phyloP scores from a whole-genome alignment of 2,888 invertebrate species.

The Morinoia aosen region DNA sequence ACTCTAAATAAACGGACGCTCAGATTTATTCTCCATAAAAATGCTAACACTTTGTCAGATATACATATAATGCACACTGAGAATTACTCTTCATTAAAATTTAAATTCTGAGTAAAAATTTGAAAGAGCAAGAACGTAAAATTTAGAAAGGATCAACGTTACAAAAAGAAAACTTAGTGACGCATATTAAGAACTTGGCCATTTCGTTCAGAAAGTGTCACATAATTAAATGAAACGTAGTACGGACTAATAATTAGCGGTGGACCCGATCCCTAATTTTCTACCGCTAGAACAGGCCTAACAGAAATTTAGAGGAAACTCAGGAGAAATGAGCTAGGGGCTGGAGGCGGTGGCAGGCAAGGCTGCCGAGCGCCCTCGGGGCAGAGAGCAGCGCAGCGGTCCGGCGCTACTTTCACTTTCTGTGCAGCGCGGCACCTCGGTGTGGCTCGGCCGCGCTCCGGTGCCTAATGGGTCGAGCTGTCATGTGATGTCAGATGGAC shows the following conservation, averaged over 20 bases:
- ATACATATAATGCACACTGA: too few species aligned
- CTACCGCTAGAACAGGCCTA: neutral
- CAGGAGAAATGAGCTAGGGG: neutral
- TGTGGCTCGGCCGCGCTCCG: neutral
- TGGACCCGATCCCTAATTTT: neutral
- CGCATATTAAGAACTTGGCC: neutral
- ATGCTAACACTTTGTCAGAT: neutral
- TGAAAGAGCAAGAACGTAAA: neutral
- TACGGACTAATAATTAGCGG: neutral
- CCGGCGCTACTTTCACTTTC: neutral
- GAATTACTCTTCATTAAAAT: too few species aligned
- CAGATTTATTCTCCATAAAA: too few species aligned
- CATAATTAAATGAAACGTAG: neutral
- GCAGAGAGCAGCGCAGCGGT: neutral
- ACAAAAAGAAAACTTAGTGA: neutral
- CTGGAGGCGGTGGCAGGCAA: neutral
- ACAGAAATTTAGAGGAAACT: neutral
- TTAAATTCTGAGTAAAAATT: neutral
- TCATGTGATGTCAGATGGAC: neutral
- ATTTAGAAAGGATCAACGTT: neutral
- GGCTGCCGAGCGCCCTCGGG: neutral
- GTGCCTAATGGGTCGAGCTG: neutral
- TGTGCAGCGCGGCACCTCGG: neutral
- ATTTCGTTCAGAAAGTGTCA: neutral
- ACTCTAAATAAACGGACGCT: too few species aligned